A percentile compares a stretch with the other conserved stretches of the same genome.
These are phyloP conservation scores for Gymnothorax javanicus DNA, from an alignment of 2,797 vertebrate genomes.

Conservation along the genomic window DNA sequence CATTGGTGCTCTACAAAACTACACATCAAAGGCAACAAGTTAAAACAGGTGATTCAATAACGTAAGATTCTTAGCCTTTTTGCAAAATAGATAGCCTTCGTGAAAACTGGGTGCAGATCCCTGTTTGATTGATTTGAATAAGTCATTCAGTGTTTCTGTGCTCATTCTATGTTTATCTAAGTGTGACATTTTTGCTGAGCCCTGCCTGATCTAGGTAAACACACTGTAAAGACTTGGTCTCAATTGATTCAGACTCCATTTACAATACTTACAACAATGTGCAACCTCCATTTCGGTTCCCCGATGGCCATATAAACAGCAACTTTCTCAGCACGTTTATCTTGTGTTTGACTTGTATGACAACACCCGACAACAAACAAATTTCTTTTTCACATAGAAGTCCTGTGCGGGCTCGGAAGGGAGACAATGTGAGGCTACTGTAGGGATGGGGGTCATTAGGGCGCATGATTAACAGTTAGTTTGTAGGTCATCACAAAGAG, in stretches of 20 bases:
- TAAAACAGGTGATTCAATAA: too few species aligned
- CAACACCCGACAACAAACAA: neutral
- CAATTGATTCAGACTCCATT: neutral
- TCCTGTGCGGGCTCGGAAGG: neutral
- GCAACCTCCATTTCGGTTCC: neutral
- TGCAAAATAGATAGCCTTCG: neutral
- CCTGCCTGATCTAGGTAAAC: neutral
- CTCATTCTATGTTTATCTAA: neutral
- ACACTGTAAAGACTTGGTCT: neutral
- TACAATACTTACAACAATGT: neutral
- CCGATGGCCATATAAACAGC: neutral
- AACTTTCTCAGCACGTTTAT: neutral
- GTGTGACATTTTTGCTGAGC: neutral
- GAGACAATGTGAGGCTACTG: neutral
- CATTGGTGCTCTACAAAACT: too few species aligned
- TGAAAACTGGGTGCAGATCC: neutral
- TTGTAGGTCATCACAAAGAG: slow-evolving; percentile 29
- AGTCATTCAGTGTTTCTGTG: neutral
- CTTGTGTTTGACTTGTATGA: neutral
- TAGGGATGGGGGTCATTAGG: neutral
- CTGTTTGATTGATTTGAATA: neutral
- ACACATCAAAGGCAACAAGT: neutral
- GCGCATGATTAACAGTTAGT: slow-evolving; percentile 12
- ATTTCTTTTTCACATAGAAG: neutral
- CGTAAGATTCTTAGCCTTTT: neutral